Evolutionary conservation across 1,140 invertebrate genomes (phyloP).

Genomic region (Myzus persicae): DNA sequence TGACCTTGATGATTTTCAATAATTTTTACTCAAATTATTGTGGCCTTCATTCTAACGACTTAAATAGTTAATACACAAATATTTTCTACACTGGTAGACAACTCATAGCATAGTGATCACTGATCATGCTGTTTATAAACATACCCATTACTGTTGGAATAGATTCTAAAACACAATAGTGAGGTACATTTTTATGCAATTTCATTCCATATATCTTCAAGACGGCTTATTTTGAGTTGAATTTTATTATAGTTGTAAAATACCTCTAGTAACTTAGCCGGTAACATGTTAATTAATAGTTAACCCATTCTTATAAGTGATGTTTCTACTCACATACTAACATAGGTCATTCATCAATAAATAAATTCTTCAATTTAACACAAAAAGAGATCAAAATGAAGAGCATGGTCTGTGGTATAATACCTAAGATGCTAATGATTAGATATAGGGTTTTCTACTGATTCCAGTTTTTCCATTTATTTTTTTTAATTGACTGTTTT

Average conservation of each 20-base stretch:
- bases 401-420: no score
- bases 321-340: neutral
- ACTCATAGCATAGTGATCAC: constrained; percentile 6
- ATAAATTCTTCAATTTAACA: neutral
- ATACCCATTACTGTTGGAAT: neutral
- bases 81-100: neutral
- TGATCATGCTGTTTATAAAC: neutral
- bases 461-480: no score
- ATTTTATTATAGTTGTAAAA: neutral
- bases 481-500: no score
- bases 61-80: neutral
- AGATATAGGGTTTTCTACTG: no score
- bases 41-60: constrained; percentile 20
- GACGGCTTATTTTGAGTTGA: neutral
- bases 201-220: neutral
- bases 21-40: neutral
- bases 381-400: no score
- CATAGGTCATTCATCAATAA: neutral
- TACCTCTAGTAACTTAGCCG: no score
- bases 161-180: neutral
- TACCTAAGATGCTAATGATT: no score
- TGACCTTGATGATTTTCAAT: constrained; percentile 33
- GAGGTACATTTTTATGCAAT: neutral
- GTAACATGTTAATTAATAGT: neutral
- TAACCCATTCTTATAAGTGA: neutral